Base-by-base conservation (phyloP, 2,797 vertebrate genomes). In the Clarias laeviceps region DNA sequence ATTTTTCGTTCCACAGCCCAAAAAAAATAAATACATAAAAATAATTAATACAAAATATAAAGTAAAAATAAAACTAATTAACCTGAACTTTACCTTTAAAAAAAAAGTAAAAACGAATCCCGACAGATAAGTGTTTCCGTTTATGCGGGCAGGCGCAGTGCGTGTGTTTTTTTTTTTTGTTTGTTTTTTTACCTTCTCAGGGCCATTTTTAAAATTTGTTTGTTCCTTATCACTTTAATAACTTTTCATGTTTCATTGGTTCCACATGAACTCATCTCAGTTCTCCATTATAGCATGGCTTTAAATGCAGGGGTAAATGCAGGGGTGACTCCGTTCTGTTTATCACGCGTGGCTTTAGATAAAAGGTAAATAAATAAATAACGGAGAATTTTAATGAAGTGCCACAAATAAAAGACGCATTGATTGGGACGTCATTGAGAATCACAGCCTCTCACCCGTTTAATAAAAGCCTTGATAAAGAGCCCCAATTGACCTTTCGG, bases 161-260 rank as follows among this genome's bases (percentile, higher is more conserved):
- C n/a, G n/a, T n/a, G n/a, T n/a, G n/a, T n/a, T n/a, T 2, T 0
- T 73, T 17, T 27, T 24, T 29, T 32, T 37, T 68, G n/a, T 17
- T 20, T n/a, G n/a, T 69, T 22, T 22, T 20, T 69, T 37, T 37
- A 37, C 18, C 9, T 37, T 34, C 66, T 69, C 65, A 68, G 0
- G 29, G 65, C 29, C 18, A 11, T 11, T 70, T 72, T 45, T 45
- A 8, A 45, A 8, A 45, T 54, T 56, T 20, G 2, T 57, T 32
- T 76, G 9, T 24, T 77, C 54, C 34, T 59, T 34, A 57, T 77
- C 45, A 29, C 27, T 77, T 59, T 77, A 77, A 77, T 59, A 77
- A 59, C 54, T 76, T 76, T 76, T 15, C 72, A 50, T 6, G 34
- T 62, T 62, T 50, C 34, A 32, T n/a, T 50, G 61, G 22, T 40